These are phyloP conservation scores for Aphelinus atriplicis DNA, from an alignment of 1,140 invertebrate species.

Conservation along the genomic window DNA sequence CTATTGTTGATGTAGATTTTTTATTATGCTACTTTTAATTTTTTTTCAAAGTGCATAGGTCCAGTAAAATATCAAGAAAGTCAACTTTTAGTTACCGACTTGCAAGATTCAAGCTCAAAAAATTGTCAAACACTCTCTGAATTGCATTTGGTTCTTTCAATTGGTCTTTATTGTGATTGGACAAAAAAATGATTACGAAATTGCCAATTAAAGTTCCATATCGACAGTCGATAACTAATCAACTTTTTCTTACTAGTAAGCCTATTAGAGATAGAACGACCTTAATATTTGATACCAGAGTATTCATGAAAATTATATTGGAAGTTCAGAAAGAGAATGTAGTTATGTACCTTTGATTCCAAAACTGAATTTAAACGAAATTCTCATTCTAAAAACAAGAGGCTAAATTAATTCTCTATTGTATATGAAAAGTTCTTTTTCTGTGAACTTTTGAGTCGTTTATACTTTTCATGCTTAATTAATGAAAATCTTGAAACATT, in stretches of 20 bases:
- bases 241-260: constrained; percentile 25
- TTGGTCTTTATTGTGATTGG: neutral
- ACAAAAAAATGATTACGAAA: neutral
- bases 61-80: constrained; percentile 24
- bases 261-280: constrained; percentile 4
- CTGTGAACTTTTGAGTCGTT: constrained; percentile 35
- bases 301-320: constrained; percentile 7
- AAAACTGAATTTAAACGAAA: constrained; percentile 18
- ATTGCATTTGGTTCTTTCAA: constrained; percentile 33
- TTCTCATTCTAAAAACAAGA: neutral
- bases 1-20: constrained; percentile 35
- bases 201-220: neutral
- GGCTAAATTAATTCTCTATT: constrained; percentile 10
- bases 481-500: constrained; percentile 32
- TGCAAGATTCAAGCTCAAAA: constrained; percentile 17
- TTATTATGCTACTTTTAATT: constrained; percentile 27
- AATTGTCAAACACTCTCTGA: constrained; percentile 16
- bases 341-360: constrained; percentile 4
- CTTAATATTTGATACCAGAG: constrained; percentile 11
- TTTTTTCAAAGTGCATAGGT: constrained; percentile 15
- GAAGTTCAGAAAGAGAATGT: constrained; percentile 39
- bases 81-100: constrained; percentile 37
- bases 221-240: constrained; percentile 38
- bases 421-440: constrained; percentile 37
- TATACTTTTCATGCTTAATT: constrained; percentile 35